These are phyloP conservation scores for Galendromus occidentalis DNA, from an alignment of 1,140 invertebrate species.

Conservation along the genomic window DNA sequence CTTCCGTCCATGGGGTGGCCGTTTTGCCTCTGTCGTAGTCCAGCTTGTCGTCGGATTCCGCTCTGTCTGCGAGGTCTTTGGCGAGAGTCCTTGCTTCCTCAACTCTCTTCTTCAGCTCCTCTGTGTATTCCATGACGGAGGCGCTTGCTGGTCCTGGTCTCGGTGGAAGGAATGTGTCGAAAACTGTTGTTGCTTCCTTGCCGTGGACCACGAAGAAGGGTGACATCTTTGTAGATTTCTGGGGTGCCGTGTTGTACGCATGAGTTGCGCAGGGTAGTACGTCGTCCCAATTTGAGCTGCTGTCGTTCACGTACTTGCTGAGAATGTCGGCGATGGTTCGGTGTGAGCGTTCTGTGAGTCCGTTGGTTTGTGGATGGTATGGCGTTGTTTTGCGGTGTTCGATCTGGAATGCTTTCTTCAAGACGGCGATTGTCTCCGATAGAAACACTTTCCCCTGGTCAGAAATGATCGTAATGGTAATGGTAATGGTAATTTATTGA, in stretches of 20 bases:
- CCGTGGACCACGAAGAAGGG: conserved; percentile 22
- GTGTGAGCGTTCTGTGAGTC: conserved; percentile 21
- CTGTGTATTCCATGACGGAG: too few species aligned
- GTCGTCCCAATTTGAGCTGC: conserved; percentile 23
- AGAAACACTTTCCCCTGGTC: conserved; percentile 28
- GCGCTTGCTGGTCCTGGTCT: too few species aligned
- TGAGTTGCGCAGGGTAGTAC: conserved; percentile 17
- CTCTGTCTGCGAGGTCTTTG: too few species aligned
- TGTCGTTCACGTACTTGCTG: conserved; percentile 19
- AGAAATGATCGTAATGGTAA: conserved; percentile 28
- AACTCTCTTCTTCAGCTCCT: too few species aligned
- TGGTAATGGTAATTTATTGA: too few species aligned
- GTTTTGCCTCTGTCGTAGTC: too few species aligned
- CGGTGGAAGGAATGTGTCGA: too few species aligned
- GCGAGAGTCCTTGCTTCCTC: too few species aligned
- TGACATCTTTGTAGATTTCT: conserved; percentile 18
- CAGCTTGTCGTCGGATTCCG: too few species aligned
- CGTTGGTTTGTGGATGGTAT: conserved; percentile 23
- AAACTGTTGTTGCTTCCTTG: conserved; percentile 13
- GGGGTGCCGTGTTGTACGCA: conserved; percentile 7
- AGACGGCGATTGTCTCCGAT: conserved; percentile 17
- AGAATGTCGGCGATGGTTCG: conserved; percentile 21
- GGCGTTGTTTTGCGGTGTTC: conserved; percentile 18
- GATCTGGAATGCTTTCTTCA: conserved; percentile 15
- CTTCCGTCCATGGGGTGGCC: too few species aligned